Conservation (phyloP, 2,113 vertebrate species). For the Pseudopipra pipra region DNA sequence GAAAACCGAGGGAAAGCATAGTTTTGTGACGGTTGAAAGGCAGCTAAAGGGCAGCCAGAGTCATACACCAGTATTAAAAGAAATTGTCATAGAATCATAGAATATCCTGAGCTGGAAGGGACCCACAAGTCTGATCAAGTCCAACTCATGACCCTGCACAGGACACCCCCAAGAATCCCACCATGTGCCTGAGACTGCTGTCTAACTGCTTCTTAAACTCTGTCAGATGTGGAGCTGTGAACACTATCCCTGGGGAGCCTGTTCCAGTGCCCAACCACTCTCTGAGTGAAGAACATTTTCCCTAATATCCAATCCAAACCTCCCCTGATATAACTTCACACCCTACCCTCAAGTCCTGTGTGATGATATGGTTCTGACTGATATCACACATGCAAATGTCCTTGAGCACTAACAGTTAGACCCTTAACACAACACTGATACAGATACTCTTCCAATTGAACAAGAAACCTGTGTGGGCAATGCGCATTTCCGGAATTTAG, state of each 20-base stretch:
- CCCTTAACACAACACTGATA: background rate
- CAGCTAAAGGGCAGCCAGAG: background rate
- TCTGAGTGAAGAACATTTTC: background rate
- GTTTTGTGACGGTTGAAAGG: background rate
- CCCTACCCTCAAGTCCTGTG: background rate
- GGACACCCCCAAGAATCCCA: background rate
- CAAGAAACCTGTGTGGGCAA: background rate
- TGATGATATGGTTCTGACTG: background rate
- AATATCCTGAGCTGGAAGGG: background rate
- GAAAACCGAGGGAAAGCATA: background rate
- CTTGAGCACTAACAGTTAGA: background rate
- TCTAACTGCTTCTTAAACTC: background rate
- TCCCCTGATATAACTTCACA: background rate
- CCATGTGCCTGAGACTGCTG: rapidly evolving
- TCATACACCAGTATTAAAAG: background rate
- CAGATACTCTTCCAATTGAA: background rate
- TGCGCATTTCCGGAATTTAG: background rate
- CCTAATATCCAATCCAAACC: background rate
- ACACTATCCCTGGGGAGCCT: background rate
- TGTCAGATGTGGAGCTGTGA: background rate
- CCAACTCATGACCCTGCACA: background rate
- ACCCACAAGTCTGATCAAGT: background rate
- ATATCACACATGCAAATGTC: background rate
- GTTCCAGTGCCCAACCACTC: background rate
- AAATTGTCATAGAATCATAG: background rate